Base-by-base conservation (phyloP, 1,140 invertebrate species). In the Asbolus verrucosus region DNA sequence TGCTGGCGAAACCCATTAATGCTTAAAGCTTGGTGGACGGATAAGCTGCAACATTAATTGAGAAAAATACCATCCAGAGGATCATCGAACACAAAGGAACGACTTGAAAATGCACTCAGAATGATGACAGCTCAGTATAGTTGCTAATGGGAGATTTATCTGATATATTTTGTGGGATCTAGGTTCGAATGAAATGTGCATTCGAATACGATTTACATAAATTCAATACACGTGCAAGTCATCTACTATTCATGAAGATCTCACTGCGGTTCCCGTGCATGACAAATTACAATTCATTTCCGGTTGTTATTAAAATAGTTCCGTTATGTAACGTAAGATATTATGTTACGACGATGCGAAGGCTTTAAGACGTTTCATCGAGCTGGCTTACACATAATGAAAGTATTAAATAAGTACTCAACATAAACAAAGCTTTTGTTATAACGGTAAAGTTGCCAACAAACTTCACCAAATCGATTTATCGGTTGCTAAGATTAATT, bases 261-360 rank as follows among this genome's bases (percentile, higher is more conserved):
- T 21, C 16, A 8, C 4, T 41, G 24, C 24, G 8, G 39, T n/a
- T 41, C 16, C 13, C 43, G 43, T 15, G 13, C 19, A 50, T 50
- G 43, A 50, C 46, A 13, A 21, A 6, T n/a, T 54, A 54, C n/a
- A 54, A 54, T 54, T 54, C 30, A 54, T 54, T 54, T 54, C 46
- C 46, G 46, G 21, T 19, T 50, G 43, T 50, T 50, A 50, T 50
- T 50, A 50, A 50, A 19, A 50, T 50, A 9, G 5, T 50, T 50
- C 46, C 9, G 6, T 54, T 54, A n/a, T n/a, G n/a, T n/a, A n/a
- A n/a, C n/a, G n/a, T n/a, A n/a, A n/a, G n/a, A n/a, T n/a, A n/a
- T n/a, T n/a, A n/a, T n/a, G n/a, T n/a, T n/a, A n/a, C n/a, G n/a
- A n/a, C n/a, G n/a, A n/a, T n/a, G n/a, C n/a, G n/a, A n/a, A n/a